Evolutionary conservation across 1,140 invertebrate species (phyloP), one percentile per base, ranked within the genome.

Genomic region (Euborellia annulipes): DNA sequence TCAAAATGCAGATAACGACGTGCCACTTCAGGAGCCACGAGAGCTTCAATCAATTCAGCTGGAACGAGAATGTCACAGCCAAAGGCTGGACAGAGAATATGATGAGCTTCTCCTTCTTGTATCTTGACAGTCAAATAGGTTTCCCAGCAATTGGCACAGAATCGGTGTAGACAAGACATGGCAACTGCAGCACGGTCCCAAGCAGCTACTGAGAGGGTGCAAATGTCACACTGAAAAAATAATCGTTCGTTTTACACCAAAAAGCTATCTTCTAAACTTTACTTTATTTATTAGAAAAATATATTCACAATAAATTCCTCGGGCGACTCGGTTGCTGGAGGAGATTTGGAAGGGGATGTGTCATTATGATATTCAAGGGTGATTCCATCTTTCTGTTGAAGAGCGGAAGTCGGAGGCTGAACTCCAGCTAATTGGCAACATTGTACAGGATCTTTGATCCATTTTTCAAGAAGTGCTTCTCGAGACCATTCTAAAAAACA

Each of bases 361-460:
- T n/a, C n/a, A n/a, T n/a, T 45, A 20, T 16, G 32, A 34, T 40
- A 45, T 13, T 45, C 32, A 14, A 32, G 7, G 21, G 34, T 38
- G 34, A n/a, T n/a, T n/a, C n/a, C n/a, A 19, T 53, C 54, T 19
- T 51, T 57, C 21, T 63, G 57, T 44, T 62, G 55, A 18, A 67
- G 61, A 36, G 62, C 66, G 49, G 65, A 64, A 2, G 67, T 51
- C 23, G 77, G 78, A 9, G 75, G 69, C 45, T 73, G 71, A 17
- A 81, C 75, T 17, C 79, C 79, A 43, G 74, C 78, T 50, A 70
- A 65, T 56, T 77, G 70, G 60, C 79, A 82, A 56, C 78, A 81
- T 27, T 69, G 64, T 1, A 73, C 62, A 1, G 79, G 68, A 55
- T 82, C 75, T 50, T 66, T 69, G 68, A 80, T 79, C 79, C 79